A percentile compares a stretch with the other conserved stretches of the same genome.
These are phyloP conservation scores for Scomber scombrus DNA, from an alignment of 2,113 vertebrate species.

Conservation along the genomic window DNA sequence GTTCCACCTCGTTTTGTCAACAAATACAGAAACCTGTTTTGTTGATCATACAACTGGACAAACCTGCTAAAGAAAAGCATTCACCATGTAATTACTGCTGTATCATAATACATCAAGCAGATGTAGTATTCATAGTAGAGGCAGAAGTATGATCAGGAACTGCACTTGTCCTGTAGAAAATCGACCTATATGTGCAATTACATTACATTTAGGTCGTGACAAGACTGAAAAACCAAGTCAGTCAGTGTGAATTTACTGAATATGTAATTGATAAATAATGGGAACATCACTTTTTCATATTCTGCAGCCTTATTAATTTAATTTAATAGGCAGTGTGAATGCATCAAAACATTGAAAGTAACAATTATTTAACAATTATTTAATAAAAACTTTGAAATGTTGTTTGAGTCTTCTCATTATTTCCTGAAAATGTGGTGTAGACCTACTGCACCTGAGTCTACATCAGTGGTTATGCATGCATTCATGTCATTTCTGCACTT, in stretches of 20 bases:
- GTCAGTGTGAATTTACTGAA: neutral
- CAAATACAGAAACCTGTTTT: neutral
- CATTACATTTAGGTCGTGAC: neutral
- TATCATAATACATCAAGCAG: neutral
- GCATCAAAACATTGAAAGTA: no score
- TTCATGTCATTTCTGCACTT: no score
- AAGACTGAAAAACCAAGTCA: neutral
- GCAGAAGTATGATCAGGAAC: neutral
- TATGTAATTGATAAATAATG: neutral
- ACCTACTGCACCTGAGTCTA: no score
- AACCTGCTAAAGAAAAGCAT: conserved; percentile 1
- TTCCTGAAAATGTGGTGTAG: no score
- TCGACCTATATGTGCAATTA: neutral
- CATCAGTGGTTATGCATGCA: no score
- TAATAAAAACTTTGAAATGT: no score
- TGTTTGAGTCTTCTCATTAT: no score
- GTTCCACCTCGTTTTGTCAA: neutral
- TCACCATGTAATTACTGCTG: neutral
- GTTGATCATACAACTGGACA: conserved; percentile 2
- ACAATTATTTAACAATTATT: no score
- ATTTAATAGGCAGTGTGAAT: no score
- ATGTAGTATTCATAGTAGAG: no score
- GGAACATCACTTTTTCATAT: no score
- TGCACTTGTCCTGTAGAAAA: neutral
- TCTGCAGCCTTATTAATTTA: no score